Conservation (phyloP, 2,113 vertebrate species). For the Phasianus colchicus region DNA sequence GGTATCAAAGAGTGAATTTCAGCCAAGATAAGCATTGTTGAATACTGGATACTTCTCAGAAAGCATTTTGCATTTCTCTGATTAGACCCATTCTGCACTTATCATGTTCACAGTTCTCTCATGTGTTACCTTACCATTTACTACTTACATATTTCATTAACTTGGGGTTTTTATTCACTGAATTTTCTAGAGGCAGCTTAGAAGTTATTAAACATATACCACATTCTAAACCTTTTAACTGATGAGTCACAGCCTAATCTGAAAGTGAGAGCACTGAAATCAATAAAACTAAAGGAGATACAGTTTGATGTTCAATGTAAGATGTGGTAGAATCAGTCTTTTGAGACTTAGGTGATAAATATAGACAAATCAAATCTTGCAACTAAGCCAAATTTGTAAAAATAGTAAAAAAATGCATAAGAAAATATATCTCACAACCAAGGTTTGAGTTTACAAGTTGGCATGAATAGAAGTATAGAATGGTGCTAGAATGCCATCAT, state of each 20-base stretch:
- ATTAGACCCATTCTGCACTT: background rate
- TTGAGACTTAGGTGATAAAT: background rate
- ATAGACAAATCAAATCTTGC: background rate
- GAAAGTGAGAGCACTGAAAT: background rate
- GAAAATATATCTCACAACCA: background rate
- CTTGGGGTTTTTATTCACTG: background rate
- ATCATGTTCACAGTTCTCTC: background rate
- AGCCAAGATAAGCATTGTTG: background rate
- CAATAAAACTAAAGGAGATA: background rate
- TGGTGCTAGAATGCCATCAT: background rate
- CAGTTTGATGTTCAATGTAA: background rate
- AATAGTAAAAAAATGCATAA: background rate
- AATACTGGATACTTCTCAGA: background rate
- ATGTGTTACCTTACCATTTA: background rate
- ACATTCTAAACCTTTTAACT: background rate
- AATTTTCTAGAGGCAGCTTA: background rate
- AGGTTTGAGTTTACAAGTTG: background rate
- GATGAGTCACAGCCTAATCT: background rate
- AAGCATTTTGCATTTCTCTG: background rate
- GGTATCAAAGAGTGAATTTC: background rate
- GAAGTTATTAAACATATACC: background rate
- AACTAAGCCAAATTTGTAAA: background rate
- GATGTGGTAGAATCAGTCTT: background rate
- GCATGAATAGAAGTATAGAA: background rate
- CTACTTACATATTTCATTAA: background rate